Conservation (phyloP, 2,113 vertebrate genomes). For the Panthera uncia region DNA sequence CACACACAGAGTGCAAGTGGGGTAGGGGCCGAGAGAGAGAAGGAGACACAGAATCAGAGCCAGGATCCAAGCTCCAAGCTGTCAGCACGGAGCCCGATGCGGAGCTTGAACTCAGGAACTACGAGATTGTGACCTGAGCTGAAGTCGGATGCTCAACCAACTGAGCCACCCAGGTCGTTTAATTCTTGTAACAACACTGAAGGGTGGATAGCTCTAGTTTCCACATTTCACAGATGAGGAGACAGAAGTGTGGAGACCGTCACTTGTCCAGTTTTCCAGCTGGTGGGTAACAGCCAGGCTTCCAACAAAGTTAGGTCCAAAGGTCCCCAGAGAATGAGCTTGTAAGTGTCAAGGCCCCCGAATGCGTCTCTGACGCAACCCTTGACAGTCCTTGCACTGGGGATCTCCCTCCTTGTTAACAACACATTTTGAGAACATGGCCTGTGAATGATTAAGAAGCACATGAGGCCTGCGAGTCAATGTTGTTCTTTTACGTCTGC, state of each 20-base stretch:
- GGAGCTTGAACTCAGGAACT: too few species aligned
- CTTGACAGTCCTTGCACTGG: neutral
- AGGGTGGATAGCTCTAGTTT: neutral
- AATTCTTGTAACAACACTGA: neutral
- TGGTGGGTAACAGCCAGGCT: neutral
- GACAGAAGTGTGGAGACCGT: neutral
- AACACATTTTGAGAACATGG: neutral
- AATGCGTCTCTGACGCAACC: neutral
- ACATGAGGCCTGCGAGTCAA: fast-evolving
- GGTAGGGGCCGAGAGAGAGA: too few species aligned
- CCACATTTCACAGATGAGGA: neutral
- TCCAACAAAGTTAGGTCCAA: neutral
- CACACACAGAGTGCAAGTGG: too few species aligned
- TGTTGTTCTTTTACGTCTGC: neutral
- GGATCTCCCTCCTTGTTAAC: neutral
- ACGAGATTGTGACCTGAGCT: too few species aligned
- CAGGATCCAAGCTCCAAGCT: too few species aligned
- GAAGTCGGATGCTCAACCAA: too few species aligned
- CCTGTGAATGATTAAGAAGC: neutral
- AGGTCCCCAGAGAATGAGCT: neutral
- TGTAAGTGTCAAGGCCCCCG: too few species aligned
- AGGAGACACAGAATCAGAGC: too few species aligned
- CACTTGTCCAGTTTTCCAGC: neutral
- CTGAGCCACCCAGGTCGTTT: too few species aligned
- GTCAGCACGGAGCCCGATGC: too few species aligned